phyloP scores from a whole-genome alignment of 2,797 vertebrate species.

The Sebastes itinus region DNA sequence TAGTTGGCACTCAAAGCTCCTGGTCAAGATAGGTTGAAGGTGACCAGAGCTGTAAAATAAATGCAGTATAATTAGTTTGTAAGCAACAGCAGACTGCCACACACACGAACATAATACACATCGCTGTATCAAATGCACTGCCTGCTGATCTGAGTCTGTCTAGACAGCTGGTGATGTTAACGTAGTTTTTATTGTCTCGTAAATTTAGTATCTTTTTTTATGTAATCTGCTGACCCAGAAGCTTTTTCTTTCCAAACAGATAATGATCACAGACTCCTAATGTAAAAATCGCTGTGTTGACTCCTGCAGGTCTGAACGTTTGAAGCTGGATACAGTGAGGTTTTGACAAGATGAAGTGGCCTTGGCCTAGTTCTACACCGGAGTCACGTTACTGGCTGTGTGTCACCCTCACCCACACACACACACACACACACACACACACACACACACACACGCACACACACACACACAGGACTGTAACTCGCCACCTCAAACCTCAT shows the following conservation, averaged over 20 bases:
- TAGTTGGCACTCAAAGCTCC: constrained; percentile 12
- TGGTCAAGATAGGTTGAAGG: neutral
- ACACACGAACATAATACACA: neutral
- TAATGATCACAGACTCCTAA: neutral
- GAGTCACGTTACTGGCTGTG: constrained; percentile 57
- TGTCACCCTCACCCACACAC: constrained; percentile 19
- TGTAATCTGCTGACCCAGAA: constrained; percentile 16
- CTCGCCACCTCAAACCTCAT: constrained; percentile 17
- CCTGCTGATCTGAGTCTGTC: constrained; percentile 25
- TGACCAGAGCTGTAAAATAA: neutral
- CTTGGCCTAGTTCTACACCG: constrained; percentile 59
- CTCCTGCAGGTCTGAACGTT: constrained; percentile 16
- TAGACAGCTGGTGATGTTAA: constrained; percentile 33
- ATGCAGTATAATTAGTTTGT: neutral
- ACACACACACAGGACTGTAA: neutral
- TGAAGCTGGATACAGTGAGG: neutral
- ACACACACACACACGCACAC: neutral
- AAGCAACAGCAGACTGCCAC: neutral
- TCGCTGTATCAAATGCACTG: constrained; percentile 17
- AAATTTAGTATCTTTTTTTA: constrained; percentile 7
- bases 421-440: neutral
- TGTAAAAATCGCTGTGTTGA: neutral
- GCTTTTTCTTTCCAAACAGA: neutral
- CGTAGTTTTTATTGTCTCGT: neutral
- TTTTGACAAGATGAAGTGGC: constrained; percentile 58